Conservation (phyloP, 2,113 vertebrate species). For the Salvelinus namaycush region DNA sequence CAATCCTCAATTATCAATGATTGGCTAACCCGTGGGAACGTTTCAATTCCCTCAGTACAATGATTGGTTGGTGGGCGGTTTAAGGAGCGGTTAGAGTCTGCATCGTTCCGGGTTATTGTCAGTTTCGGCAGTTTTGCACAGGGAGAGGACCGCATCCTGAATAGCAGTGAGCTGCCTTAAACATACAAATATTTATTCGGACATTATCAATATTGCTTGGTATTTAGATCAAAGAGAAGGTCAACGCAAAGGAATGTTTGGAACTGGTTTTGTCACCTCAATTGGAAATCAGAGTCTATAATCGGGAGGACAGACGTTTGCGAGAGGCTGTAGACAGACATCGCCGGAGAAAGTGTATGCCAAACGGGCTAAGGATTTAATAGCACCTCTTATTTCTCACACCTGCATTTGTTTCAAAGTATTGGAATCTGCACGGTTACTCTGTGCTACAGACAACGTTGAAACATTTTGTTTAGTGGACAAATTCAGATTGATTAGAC, state of each 20-base stretch:
- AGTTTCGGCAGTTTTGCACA: slow-evolving; percentile 76
- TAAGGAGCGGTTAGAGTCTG: slow-evolving; percentile 65
- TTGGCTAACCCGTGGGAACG: slow-evolving; percentile 79
- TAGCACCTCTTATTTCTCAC: slow-evolving; percentile 45
- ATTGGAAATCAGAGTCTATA: slow-evolving; percentile 45
- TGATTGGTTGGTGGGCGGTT: slow-evolving; percentile 81
- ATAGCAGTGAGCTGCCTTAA: slow-evolving; percentile 57
- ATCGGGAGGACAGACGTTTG: slow-evolving; percentile 52
- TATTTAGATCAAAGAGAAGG: slow-evolving; percentile 43
- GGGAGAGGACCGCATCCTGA: slow-evolving; percentile 65
- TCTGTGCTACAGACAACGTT: slow-evolving; percentile 40
- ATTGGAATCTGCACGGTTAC: slow-evolving; percentile 32
- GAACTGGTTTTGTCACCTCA: slow-evolving; percentile 26
- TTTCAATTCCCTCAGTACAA: slow-evolving; percentile 59
- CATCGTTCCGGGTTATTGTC: slow-evolving; percentile 81
- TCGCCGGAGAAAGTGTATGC: slow-evolving; percentile 71
- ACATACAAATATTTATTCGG: slow-evolving; percentile 43
- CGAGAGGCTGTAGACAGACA: slow-evolving; percentile 57
- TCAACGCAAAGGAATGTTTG: slow-evolving; percentile 23
- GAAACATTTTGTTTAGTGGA: slow-evolving; percentile 33
- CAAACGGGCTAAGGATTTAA: slow-evolving; percentile 67
- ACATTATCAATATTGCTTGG: slow-evolving; percentile 23
- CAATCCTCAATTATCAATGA: slow-evolving; percentile 72
- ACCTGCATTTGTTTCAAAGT: slow-evolving; percentile 44
- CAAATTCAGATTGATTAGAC: slow-evolving; percentile 31